Evolutionary conservation across 2,113 vertebrate species (phyloP), one percentile per base, ranked within the genome.

Genomic region (Salvelinus namaycush): DNA sequence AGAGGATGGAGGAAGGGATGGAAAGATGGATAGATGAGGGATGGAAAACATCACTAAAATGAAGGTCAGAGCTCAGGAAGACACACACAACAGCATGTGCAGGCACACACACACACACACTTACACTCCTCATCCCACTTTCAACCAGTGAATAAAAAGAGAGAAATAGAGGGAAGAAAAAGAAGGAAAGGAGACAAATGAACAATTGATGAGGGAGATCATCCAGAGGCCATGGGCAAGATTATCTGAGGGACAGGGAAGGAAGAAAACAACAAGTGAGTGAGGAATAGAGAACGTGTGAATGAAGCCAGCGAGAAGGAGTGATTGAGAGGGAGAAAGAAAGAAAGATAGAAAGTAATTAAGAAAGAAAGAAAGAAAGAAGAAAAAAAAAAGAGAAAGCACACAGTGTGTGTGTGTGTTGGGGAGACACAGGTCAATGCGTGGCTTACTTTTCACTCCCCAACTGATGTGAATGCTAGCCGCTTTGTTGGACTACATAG

Each of bases 41-140:
- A 31, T 5, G 31, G 31, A 31, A 31, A 31, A 31, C 31, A 31
- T 31, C 31, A 31, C 31, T 31, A 5, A 31, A 31, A 31, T 31
- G 4, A 3, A 31, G 29, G 31, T 31, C 4, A 31, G 31, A 31
- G 4, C 31, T 31, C 31, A 31, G 31, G 31, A 31, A 31, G 31
- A 31, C 29, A 67, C 3, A 77, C 26, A 26, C 26, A 26, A 27
- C 27, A 27, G 27, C 27, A 27, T 27, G 27, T 27, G 27, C 57
- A 78, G 2, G 68, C 64, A 73, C 49, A 72, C 39, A 66, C 18
- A 64, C 49, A 77, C 60, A 26, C 31, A 4, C 31, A 57, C 65
- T 54, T 26, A 68, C 20, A 57, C 29, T 29, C 29, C 29, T 29
- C 29, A 29, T 29, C 29, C 29, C 29, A 29, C 49, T 59, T 31